Evolutionary conservation across 2,888 invertebrate genomes (phyloP).

Genomic region (Cheilosia impressa): DNA sequence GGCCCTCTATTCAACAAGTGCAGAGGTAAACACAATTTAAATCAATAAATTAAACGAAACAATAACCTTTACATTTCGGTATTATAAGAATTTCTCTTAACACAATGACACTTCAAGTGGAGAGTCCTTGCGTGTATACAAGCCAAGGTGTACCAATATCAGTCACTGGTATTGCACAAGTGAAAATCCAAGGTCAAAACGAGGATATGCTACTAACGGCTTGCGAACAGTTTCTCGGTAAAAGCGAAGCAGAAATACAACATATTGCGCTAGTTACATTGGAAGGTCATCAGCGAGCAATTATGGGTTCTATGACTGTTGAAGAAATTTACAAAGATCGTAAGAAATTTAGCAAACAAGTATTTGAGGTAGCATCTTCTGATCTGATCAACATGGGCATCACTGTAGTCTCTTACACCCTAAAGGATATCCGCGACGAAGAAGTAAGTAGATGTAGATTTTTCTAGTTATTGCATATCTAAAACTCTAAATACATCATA

Average conservation of each 20-base stretch:
- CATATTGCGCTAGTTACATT: conserved; percentile 95
- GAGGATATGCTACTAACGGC: conserved; percentile 91
- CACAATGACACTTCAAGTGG: conserved; percentile 98
- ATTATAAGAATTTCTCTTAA: conserved; percentile 93
- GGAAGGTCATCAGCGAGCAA: conserved; percentile 97
- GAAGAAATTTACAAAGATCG: conserved; percentile 98
- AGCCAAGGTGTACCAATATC: conserved; percentile 98
- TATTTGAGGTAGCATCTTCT: conserved; percentile 97
- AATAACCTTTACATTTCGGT: background rate
- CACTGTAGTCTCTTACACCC: conserved; percentile 96
- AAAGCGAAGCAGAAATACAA: conserved; percentile 93
- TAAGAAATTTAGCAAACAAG: conserved; percentile 97
- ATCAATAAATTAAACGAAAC: background rate
- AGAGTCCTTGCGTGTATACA: conserved; percentile 97
- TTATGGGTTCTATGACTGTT: conserved; percentile 98
- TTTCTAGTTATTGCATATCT: background rate
- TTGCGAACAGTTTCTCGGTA: conserved; percentile 97
- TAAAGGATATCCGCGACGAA: conserved; percentile 97
- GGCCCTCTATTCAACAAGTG: conserved; percentile 95
- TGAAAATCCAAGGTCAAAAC: conserved; percentile 91
- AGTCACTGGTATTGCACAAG: conserved; percentile 98
- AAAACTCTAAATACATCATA: background rate
- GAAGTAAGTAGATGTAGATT: conserved; percentile 86
- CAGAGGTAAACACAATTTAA: conserved; percentile 86
- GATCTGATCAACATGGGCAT: conserved; percentile 98